Percentiles rank a stretch among this genome's conserved stretches.
phyloP scores from a whole-genome alignment of 2,888 invertebrate genomes.

The Harmothoe impar region DNA sequence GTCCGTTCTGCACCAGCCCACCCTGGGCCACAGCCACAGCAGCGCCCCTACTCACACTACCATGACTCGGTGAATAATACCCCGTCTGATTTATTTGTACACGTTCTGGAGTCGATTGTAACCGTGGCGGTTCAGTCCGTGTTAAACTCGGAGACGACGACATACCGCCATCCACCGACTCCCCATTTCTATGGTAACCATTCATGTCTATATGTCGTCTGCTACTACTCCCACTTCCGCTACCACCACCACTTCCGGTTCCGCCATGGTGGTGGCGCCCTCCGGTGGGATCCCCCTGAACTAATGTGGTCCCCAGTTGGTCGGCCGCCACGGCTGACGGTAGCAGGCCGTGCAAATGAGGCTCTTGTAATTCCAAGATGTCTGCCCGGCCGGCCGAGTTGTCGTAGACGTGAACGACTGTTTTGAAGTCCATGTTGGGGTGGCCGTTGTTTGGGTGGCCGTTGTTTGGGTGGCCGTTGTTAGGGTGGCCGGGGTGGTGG shows the following conservation, averaged over 20 bases:
- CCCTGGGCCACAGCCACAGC: background rate
- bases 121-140: background rate
- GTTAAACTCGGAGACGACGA: background rate
- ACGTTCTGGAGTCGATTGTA: background rate
- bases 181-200: background rate
- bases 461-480: background rate
- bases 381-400: slow-evolving; percentile 42
- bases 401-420: slow-evolving; percentile 65
- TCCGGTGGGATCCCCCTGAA: background rate
- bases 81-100: background rate
- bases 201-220: background rate
- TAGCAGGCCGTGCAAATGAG: background rate
- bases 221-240: too few species aligned
- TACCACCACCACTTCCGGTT: too few species aligned
- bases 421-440: slow-evolving; percentile 62
- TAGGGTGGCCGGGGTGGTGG: background rate
- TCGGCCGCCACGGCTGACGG: background rate
- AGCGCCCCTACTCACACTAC: background rate
- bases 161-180: background rate
- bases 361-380: slow-evolving; percentile 57
- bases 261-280: background rate
- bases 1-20: background rate
- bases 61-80: background rate
- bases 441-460: too few species aligned
- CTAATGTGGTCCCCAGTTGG: background rate